Conservation (phyloP, 2,888 invertebrate genomes). For the Coelinius sp. region DNA sequence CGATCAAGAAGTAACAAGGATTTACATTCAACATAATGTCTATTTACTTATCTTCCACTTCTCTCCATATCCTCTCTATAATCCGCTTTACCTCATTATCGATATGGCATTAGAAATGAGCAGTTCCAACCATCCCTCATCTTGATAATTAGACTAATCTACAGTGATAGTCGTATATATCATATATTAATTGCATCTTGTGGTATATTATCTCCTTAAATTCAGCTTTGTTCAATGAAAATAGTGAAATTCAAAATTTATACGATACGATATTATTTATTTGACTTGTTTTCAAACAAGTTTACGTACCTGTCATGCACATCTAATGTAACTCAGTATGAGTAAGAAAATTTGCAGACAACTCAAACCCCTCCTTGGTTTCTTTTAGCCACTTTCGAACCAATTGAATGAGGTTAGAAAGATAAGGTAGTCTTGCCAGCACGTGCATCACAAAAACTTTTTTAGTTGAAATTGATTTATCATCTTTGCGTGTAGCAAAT, state of each 20-base stretch:
- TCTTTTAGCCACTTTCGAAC: slow-evolving; percentile 8
- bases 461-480: slow-evolving; percentile 16
- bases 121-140: slow-evolving; percentile 42
- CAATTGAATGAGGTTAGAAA: not conserved
- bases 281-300: too few species aligned
- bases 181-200: slow-evolving; percentile 21
- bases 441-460: slow-evolving; percentile 20
- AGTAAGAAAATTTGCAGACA: slow-evolving; percentile 37
- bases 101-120: slow-evolving; percentile 63
- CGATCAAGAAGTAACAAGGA: slow-evolving; percentile 19
- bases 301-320: too few species aligned
- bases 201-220: slow-evolving; percentile 28
- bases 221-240: slow-evolving; percentile 26
- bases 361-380: slow-evolving; percentile 30
- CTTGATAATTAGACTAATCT: slow-evolving; percentile 34
- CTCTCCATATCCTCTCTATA: slow-evolving; percentile 52
- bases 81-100: slow-evolving; percentile 65
- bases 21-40: slow-evolving; percentile 13
- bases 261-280: too few species aligned
- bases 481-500: slow-evolving; percentile 21
- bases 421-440: not conserved
- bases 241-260: too few species aligned
- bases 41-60: slow-evolving; percentile 28
- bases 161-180: slow-evolving; percentile 22
- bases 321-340: too few species aligned